A percentile compares a stretch with the other conserved stretches of the same genome.
phyloP scores from a whole-genome alignment of 2,888 invertebrate species.

The Parnassius smintheus region DNA sequence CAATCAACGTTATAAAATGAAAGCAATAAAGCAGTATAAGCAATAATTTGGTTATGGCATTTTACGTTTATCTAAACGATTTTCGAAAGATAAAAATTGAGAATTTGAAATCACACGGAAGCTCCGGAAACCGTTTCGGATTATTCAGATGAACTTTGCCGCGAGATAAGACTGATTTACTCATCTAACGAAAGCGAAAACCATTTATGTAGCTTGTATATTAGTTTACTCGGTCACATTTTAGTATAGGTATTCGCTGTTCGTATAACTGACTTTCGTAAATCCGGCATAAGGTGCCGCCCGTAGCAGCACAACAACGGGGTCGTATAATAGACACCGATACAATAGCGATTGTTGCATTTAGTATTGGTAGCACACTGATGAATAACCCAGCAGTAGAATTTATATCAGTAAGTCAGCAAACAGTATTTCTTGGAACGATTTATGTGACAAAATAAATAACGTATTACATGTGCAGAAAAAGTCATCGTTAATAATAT shows the following conservation, averaged over 20 bases:
- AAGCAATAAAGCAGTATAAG: too few species aligned
- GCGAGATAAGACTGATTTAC: conserved; percentile 47
- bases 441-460: too few species aligned
- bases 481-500: too few species aligned
- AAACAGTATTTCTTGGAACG: neutral
- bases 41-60: neutral
- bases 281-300: conserved; percentile 16
- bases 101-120: conserved; percentile 40
- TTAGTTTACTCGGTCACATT: conserved; percentile 22
- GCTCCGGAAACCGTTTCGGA: conserved; percentile 38
- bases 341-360: conserved; percentile 13
- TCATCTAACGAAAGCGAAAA: conserved; percentile 38
- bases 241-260: conserved; percentile 8
- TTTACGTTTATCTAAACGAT: conserved; percentile 18
- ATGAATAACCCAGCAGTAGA: conserved; percentile 3
- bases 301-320: conserved; percentile 14
- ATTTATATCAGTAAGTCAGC: neutral
- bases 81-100: conserved; percentile 27
- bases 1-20: too few species aligned
- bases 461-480: too few species aligned
- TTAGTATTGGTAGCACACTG: conserved; percentile 12
- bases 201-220: conserved; percentile 18
- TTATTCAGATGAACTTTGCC: conserved; percentile 47
- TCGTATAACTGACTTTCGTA: conserved; percentile 25
- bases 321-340: conserved; percentile 11